Conservation (phyloP, 92 coral and sea anemone species). For the Siderastrea radians region DNA sequence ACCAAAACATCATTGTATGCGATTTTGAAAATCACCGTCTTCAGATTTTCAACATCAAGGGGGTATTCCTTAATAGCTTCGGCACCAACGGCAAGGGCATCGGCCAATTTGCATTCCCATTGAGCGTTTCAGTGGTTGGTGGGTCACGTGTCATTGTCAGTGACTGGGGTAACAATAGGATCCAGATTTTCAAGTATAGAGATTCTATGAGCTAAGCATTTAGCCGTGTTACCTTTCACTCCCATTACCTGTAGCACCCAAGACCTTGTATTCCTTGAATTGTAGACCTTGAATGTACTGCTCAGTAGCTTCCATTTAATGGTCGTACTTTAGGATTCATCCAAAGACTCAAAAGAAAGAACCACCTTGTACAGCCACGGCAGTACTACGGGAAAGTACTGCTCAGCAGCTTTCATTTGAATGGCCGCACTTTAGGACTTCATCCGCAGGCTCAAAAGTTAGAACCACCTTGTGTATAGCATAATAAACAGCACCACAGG, state of each 20-base stretch:
- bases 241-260: neutral
- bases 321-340: too few relatives aligned
- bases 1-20: conserved; percentile 82
- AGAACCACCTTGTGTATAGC: too few relatives aligned
- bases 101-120: conserved; percentile 94
- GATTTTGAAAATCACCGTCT: conserved; percentile 93
- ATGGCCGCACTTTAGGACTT: too few relatives aligned
- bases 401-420: too few relatives aligned
- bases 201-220: conserved; percentile 26
- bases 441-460: too few relatives aligned
- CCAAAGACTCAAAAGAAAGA: too few relatives aligned
- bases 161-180: conserved; percentile 92
- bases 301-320: neutral
- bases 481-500: too few relatives aligned
- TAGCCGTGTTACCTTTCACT: neutral
- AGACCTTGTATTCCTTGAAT: neutral
- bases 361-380: too few relatives aligned
- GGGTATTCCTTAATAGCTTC: conserved; percentile 81
- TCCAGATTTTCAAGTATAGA: conserved; percentile 89
- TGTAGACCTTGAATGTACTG: too few relatives aligned
- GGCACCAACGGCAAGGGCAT: conserved; percentile 92
- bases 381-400: too few relatives aligned
- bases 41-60: conserved; percentile 80
- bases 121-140: conserved; percentile 83
- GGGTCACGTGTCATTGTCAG: conserved; percentile 82